Conservation (phyloP, 2,113 vertebrate genomes). For the Tenebrosternarchus preto region DNA sequence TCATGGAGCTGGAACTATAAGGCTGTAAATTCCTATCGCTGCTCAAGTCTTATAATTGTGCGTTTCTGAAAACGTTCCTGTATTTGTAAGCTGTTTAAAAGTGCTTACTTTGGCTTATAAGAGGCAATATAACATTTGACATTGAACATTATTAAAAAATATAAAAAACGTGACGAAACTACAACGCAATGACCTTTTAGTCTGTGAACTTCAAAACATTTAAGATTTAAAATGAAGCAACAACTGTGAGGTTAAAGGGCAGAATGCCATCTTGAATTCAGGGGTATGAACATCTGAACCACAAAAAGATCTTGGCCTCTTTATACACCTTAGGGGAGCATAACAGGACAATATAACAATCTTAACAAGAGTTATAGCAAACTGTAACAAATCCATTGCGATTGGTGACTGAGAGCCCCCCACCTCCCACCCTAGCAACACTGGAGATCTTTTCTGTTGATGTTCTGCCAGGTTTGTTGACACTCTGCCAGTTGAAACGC, state of each 20-base stretch:
- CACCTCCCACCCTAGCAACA: too few species aligned
- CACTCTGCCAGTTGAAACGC: too few species aligned
- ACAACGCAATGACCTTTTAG: neutral
- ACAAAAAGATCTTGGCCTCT: too few species aligned
- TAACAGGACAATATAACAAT: too few species aligned
- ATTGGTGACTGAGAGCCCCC: too few species aligned
- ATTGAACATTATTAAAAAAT: neutral
- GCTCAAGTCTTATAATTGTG: neutral
- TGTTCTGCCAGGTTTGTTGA: too few species aligned
- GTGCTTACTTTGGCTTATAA: neutral
- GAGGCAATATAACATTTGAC: neutral
- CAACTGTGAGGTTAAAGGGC: neutral
- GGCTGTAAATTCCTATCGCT: conserved; percentile 25
- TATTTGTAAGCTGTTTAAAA: neutral
- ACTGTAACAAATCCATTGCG: too few species aligned
- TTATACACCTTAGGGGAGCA: too few species aligned
- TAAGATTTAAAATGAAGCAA: neutral
- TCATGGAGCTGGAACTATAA: neutral
- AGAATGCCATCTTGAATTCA: neutral
- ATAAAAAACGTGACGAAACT: neutral
- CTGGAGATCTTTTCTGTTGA: too few species aligned
- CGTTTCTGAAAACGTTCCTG: neutral
- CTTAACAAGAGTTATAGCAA: too few species aligned
- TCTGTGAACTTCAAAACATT: neutral
- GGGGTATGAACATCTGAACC: too few species aligned